Base-by-base conservation (phyloP, 2,113 vertebrate genomes). In the Stegastes partitus region DNA sequence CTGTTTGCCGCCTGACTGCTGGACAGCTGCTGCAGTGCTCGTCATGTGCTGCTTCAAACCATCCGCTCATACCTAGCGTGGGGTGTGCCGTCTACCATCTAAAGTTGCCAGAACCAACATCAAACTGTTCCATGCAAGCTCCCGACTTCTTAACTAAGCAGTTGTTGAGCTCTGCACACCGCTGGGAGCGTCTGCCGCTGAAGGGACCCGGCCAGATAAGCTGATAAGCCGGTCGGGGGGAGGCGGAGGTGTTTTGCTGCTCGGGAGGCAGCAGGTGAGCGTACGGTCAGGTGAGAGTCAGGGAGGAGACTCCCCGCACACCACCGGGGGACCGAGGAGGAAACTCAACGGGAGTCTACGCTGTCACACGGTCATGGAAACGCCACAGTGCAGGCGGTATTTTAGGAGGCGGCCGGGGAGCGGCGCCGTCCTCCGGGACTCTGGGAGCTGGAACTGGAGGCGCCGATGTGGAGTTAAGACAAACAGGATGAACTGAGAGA, bases 281-380 rank as follows among this genome's bases (percentile, higher is more conserved):
- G 42, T 34, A 18, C 26, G 74, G 55, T 68, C 37, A 31, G 55
- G 63, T 74, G 67, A 79, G 74, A 81, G 59, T 66, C 68, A 79
- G 37, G 58, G 58, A 89, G 67, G 76, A 82, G 81, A 87, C 81
- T 74, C 73, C 62, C 68, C 66, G 57, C 70, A 14, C 28, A 21
- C 72, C 87, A 84, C 63, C 21, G 14, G 89, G 89, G 81, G 77
- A 81, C 51, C 11, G 18, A 22, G 57, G 63, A 83, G 87, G 87
- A 87, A 89, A 75, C 77, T 81, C 82, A 73, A 25, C 22, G 51
- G 80, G 91, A 90, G 73, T 80, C 83, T 76, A 86, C 78, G 58
- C 58, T 82, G 91, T 84, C 77, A 69, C 74, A 70, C 28, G 70
- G 79, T 90, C 93, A 93, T 94, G 89, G 94, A 91, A 94, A 94